Percentiles rank a stretch among this genome's conserved stretches.
Evolutionary conservation across 1,140 invertebrate species (phyloP).

Genomic region (Coptotermes formosanus): DNA sequence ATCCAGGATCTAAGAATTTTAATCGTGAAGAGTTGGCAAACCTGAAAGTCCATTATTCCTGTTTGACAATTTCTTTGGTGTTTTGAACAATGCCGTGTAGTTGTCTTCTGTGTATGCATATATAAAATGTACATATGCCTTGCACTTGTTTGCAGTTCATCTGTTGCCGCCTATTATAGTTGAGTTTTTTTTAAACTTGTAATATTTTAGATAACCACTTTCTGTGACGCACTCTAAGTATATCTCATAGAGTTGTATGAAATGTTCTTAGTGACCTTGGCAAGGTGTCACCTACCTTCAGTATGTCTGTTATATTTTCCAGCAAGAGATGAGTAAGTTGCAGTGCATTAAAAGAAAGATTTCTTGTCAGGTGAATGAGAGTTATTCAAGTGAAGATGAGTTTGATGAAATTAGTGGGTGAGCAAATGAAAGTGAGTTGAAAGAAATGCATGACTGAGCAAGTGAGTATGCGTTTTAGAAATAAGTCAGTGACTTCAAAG

Average conservation of each 20-base stretch:
- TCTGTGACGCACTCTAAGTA: background rate
- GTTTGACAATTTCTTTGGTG: background rate
- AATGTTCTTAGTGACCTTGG: background rate
- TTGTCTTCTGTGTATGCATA: background rate
- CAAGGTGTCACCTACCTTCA: too few species aligned
- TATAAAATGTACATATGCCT: background rate
- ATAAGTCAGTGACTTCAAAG: too few species aligned
- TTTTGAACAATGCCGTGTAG: background rate
- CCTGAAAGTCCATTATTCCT: background rate
- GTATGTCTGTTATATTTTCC: too few species aligned
- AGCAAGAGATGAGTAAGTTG: too few species aligned
- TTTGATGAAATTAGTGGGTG: too few species aligned
- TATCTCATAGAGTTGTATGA: background rate
- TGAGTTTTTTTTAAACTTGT: background rate
- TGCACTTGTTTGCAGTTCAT: background rate
- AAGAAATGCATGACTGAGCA: too few species aligned
- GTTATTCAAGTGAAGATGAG: too few species aligned
- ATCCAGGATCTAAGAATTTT: background rate
- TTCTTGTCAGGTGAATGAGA: too few species aligned
- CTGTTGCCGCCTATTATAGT: background rate
- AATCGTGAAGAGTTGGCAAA: background rate
- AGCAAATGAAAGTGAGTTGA: too few species aligned
- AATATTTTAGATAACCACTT: background rate
- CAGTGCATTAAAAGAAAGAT: too few species aligned
- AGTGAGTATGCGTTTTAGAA: too few species aligned